Base-by-base conservation (phyloP, 2,797 vertebrate species). In the Manis javanica region DNA sequence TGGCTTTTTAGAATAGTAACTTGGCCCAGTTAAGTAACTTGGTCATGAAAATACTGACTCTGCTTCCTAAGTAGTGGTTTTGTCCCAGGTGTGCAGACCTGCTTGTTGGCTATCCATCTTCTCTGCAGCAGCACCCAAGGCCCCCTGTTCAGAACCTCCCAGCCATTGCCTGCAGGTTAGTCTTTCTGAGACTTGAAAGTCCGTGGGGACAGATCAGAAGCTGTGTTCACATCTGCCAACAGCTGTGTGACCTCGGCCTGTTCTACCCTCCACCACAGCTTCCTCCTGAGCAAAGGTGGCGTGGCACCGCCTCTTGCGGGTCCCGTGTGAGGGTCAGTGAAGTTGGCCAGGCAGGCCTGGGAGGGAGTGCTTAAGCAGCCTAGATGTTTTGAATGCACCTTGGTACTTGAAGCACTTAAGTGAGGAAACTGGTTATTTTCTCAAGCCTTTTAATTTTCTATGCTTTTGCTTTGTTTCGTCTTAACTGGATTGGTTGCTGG, bases 41-140 rank as follows among this genome's bases (percentile, higher is more conserved):
- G 46, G 46, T 46, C 46, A 6, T 29, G 16, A n/a, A 42, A 2
- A 68, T 21, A 37, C 31, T 2, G 2, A 24, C 89, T 68, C 21
- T 18, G 26, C n/a, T 59, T 66, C 71, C n/a, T 46, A 37, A 79
- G 39, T 16, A 0, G 31, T 11, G 7, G 10, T 59, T 24, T 46
- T 23, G 37, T 46, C 31, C 53, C 24, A 3, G 19, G 13, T 1
- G 0, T 23, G 11, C 39, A 5, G 15, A 64, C 15, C 64, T 11
- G n/a, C 1, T 0, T 10, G 3, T 34, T 18, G 2, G 16, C 0
- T 0, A 29, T 66, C 69, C 2, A 0, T 66, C 14, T 29, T 2
- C 39, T 57, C 37, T 77, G 71, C 51, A 61, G 4, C 29, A 18
- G 11, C 11, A n/a, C 49, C 51, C 49, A n/a, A 3, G 8, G 16